These are phyloP conservation scores for Slavum lentiscoides DNA, from an alignment of 2,888 invertebrate genomes.

Conservation along the genomic window DNA sequence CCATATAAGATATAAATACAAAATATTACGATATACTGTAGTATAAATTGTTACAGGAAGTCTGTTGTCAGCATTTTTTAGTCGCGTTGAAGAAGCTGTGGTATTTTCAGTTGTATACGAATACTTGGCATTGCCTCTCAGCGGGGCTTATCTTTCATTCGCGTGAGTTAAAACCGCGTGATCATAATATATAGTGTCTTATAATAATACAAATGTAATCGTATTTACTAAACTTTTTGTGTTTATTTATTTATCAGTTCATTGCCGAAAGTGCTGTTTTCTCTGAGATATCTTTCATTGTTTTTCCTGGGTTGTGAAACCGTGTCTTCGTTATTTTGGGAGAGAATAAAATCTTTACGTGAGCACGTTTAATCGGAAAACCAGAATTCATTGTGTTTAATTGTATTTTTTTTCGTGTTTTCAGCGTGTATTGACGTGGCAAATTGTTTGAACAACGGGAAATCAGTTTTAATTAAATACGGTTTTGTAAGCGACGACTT, in stretches of 20 bases:
- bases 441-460: slow-evolving; percentile 39
- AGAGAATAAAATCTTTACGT: slow-evolving; percentile 27
- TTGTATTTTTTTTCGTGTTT: neutral
- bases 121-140: slow-evolving; percentile 37
- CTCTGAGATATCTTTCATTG: slow-evolving; percentile 30
- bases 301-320: slow-evolving; percentile 47
- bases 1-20: neutral
- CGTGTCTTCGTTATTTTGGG: slow-evolving; percentile 32
- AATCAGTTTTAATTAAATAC: slow-evolving; percentile 35
- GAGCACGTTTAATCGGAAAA: neutral
- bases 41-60: slow-evolving; percentile 16
- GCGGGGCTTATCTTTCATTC: slow-evolving; percentile 46
- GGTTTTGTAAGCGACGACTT: slow-evolving; percentile 34
- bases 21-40: neutral
- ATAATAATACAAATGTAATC: neutral
- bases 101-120: slow-evolving; percentile 30
- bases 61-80: slow-evolving; percentile 31
- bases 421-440: slow-evolving; percentile 31
- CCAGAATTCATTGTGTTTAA: too few relatives aligned
- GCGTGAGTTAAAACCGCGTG: neutral
- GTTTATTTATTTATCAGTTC: slow-evolving; percentile 26
- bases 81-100: slow-evolving; percentile 25
- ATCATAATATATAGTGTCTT: too few relatives aligned
- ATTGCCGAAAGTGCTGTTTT: slow-evolving; percentile 31
- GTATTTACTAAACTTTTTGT: neutral